Conservation (phyloP, 2,797 vertebrate genomes). For the Antrozous pallidus region DNA sequence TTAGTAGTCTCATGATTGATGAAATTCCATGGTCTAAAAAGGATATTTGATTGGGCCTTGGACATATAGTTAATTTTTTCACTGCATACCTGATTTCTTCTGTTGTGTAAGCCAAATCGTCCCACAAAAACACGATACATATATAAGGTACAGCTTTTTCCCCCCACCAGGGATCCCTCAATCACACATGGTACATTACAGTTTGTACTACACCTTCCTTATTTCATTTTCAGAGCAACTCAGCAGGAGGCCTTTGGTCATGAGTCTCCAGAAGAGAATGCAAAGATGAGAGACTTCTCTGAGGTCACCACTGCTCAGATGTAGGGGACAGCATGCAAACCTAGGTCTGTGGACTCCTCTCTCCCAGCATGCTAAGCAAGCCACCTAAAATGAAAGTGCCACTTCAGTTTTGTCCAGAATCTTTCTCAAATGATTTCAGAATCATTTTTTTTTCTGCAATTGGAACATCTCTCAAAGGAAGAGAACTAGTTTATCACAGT, state of each 20-base stretch:
- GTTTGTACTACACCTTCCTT: neutral
- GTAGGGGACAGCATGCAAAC: neutral
- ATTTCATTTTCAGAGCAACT: neutral
- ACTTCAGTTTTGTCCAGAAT: slow-evolving; percentile 69
- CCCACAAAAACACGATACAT: neutral
- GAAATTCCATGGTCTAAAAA: neutral
- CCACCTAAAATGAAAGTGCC: neutral
- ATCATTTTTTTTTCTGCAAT: slow-evolving; percentile 78
- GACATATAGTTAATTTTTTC: neutral
- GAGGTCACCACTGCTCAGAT: neutral
- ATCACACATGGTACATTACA: neutral
- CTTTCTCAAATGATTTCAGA: slow-evolving; percentile 75
- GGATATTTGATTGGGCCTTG: neutral
- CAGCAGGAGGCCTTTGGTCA: neutral
- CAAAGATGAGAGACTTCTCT: neutral
- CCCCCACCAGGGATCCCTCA: neutral
- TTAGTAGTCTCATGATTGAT: neutral
- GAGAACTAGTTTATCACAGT: slow-evolving; percentile 83
- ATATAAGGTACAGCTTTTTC: neutral
- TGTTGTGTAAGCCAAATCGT: neutral
- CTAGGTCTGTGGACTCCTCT: neutral
- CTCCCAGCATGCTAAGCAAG: neutral
- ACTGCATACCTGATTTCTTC: neutral
- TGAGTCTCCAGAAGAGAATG: neutral
- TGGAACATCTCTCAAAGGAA: slow-evolving; percentile 83